A percentile compares a stretch with the other conserved stretches of the same genome.
These are phyloP conservation scores for Hirtodrosophila cameraria DNA, from an alignment of 2,888 invertebrate genomes.

Conservation along the genomic window DNA sequence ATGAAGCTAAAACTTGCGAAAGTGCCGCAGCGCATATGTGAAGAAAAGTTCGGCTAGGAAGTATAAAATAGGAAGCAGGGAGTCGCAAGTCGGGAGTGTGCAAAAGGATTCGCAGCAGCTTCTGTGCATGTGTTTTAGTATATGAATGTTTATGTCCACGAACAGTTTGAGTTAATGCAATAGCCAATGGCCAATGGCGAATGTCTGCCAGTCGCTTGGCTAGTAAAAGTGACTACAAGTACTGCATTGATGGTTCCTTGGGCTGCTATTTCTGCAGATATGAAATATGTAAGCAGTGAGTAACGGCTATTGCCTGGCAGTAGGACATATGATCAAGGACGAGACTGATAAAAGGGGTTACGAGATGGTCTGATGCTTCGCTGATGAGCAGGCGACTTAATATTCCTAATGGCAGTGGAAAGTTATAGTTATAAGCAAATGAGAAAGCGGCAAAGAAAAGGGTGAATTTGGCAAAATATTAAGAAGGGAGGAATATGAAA, in stretches of 20 bases:
- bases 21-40: slow-evolving; percentile 57
- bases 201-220: slow-evolving; percentile 28
- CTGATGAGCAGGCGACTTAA: slow-evolving; percentile 26
- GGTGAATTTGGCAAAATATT: neutral
- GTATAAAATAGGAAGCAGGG: neutral
- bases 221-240: slow-evolving; percentile 53
- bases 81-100: neutral
- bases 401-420: slow-evolving; percentile 42
- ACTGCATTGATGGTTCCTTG: slow-evolving; percentile 36
- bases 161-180: slow-evolving; percentile 68
- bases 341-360: slow-evolving; percentile 2
- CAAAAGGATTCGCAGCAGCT: slow-evolving; percentile 18
- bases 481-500: neutral
- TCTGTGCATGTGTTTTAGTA: slow-evolving; percentile 46
- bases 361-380: slow-evolving; percentile 1
- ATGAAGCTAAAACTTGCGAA: slow-evolving; percentile 71
- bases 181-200: slow-evolving; percentile 45
- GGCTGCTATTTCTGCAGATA: slow-evolving; percentile 5
- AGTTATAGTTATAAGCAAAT: slow-evolving; percentile 36
- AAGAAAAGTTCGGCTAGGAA: neutral
- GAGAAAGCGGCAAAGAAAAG: slow-evolving; percentile 10
- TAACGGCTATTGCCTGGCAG: slow-evolving; percentile 23
- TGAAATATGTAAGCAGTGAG: slow-evolving; percentile 48
- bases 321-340: slow-evolving; percentile 34
- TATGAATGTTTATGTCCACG: slow-evolving; percentile 54